Base-by-base conservation (phyloP, 2,888 invertebrate genomes). In the Diploptera punctata region DNA sequence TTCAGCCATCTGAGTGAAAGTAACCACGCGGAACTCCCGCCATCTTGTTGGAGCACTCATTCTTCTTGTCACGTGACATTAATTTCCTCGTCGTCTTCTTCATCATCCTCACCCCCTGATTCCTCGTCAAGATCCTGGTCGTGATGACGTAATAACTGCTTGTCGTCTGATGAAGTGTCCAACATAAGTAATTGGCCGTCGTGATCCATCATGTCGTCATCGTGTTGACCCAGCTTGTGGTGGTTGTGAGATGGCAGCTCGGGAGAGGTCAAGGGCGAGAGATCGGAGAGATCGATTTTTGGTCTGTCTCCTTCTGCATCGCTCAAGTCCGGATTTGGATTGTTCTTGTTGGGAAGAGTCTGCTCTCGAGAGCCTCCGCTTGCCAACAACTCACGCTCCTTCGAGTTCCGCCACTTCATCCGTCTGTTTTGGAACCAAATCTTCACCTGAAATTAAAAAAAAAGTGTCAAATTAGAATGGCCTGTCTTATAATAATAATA, bases 381-480 rank as follows among this genome's bases (percentile, higher is more conserved):
- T 0, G 98, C 97, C 26, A 98, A 85, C 0, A 98, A 88, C 83
- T 98, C 98, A 38, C 98, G 88, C 82, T 98, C 98, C 84, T 98
- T 98, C 3, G 96, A 97, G 84, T 99, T 99, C 70, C 99, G 89
- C 98, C 98, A 98, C 83, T 97, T 99, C 98, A 99, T 99, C 70
- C 98, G 91, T 0, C 98, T 91, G 82, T 99, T 99, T 88, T 99
- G 98, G 84, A 99, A 99, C 93, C 93, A 93, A 75, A 93, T 93
- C 83, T 93, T 93, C 72, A 93, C 93, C 93, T 93, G 84, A 21
- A 84, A 84, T 33, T 61, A 69, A n/a, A n/a, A n/a, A n/a, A n/a
- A n/a, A n/a, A n/a, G n/a, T n/a, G n/a, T n/a, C n/a, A n/a, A n/a
- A n/a, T n/a, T n/a, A n/a, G n/a, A n/a, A n/a, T n/a, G n/a, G n/a